Percentiles rank a stretch among this genome's conserved stretches.
Conservation (phyloP, 2,888 invertebrate genomes). For the Noctua janthina region DNA sequence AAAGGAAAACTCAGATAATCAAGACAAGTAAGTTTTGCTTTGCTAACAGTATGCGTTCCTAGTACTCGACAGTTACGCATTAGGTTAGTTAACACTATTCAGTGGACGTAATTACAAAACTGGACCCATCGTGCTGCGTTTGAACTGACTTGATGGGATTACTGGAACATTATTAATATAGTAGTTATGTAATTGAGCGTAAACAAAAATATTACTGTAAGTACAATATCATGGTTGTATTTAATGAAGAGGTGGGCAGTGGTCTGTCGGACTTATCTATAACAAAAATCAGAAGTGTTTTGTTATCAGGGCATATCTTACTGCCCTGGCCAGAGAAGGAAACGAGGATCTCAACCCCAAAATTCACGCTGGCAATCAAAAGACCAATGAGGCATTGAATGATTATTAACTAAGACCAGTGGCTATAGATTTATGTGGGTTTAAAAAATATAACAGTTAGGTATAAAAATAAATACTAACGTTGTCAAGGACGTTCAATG, state of each 20-base stretch:
- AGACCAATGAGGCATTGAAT: neutral
- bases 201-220: slow-evolving; percentile 20
- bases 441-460: slow-evolving; percentile 20
- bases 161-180: slow-evolving; percentile 37
- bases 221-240: neutral
- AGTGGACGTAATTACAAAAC: slow-evolving; percentile 73
- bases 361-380: too few relatives aligned
- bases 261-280: neutral
- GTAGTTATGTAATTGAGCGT: neutral
- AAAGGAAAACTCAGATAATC: slow-evolving; percentile 66
- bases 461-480: slow-evolving; percentile 12
- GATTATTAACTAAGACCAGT: neutral
- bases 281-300: neutral
- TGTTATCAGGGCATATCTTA: neutral
- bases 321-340: neutral
- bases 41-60: slow-evolving; percentile 68
- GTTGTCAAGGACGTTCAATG: slow-evolving; percentile 39
- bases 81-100: slow-evolving; percentile 72
- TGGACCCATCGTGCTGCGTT: slow-evolving; percentile 70
- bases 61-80: slow-evolving; percentile 68
- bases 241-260: neutral
- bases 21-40: slow-evolving; percentile 66
- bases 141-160: slow-evolving; percentile 38
- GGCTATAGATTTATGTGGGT: neutral
- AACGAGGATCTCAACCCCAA: neutral